phyloP scores from a whole-genome alignment of 1,140 invertebrate species.

The Sitodiplosis mosellana region DNA sequence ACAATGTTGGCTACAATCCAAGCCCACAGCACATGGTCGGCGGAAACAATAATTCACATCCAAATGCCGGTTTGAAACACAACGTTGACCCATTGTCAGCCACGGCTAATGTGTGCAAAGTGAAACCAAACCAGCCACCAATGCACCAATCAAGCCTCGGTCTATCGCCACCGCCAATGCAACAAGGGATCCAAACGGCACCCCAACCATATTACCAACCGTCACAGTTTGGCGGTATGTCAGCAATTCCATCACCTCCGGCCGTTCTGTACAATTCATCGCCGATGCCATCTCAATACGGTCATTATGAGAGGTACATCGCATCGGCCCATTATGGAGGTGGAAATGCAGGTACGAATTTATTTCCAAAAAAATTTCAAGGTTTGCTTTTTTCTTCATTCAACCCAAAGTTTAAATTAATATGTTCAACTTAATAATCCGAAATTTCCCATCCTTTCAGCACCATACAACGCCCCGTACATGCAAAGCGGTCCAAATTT shows the following conservation, averaged over 20 bases:
- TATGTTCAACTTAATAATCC: no score
- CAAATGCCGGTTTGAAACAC: constrained; percentile 2
- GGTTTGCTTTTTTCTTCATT: no score
- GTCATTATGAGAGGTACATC: constrained; percentile 38
- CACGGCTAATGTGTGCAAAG: constrained; percentile 11
- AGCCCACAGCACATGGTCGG: constrained; percentile 15
- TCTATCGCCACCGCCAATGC: constrained; percentile 20
- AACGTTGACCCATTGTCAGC: constrained; percentile 1
- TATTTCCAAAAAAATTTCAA: constrained; percentile 27
- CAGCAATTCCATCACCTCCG: constrained; percentile 65
- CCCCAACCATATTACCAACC: constrained; percentile 19
- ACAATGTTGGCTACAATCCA: constrained; percentile 9
- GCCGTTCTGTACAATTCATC: constrained; percentile 59
- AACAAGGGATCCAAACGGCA: constrained; percentile 10
- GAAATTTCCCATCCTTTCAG: no score
- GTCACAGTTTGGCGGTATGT: constrained; percentile 51
- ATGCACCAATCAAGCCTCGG: constrained; percentile 11
- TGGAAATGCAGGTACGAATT: constrained; percentile 5
- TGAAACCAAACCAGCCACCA: constrained; percentile 7
- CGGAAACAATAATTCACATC: background rate
- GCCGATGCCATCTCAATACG: constrained; percentile 50
- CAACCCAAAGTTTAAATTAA: no score
- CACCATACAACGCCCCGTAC: constrained; percentile 42
- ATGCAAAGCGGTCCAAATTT: constrained; percentile 33
- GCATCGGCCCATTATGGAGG: background rate